Percentiles rank a stretch among this genome's conserved stretches.
phyloP scores from a whole-genome alignment of 2,113 vertebrate genomes.

The Aspidoscelis tigris region DNA sequence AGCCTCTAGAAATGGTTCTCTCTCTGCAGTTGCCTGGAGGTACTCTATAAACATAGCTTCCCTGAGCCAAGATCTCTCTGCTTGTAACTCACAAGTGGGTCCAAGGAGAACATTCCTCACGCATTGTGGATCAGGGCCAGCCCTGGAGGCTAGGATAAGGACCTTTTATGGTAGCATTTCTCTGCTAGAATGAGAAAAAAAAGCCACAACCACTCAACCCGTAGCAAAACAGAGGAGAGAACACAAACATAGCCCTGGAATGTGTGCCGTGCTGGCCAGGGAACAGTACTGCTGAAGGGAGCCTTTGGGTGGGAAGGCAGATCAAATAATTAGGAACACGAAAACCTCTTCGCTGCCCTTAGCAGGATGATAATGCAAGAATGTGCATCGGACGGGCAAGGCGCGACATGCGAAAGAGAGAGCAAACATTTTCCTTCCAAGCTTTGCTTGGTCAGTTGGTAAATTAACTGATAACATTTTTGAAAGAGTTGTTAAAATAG shows the following conservation, averaged over 20 bases:
- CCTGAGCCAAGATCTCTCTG: slow-evolving; percentile 31
- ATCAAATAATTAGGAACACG: slow-evolving; percentile 35
- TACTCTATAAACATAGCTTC: slow-evolving; percentile 33
- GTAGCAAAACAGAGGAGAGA: slow-evolving; percentile 39
- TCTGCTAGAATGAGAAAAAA: slow-evolving; percentile 58
- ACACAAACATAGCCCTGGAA: slow-evolving; percentile 28
- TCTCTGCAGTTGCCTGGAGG: slow-evolving; percentile 22
- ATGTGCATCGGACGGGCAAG: slow-evolving; percentile 32
- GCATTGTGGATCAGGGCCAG: slow-evolving; percentile 64
- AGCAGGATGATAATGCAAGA: slow-evolving; percentile 32
- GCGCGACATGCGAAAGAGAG: slow-evolving; percentile 15
- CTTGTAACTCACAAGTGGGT: slow-evolving; percentile 32
- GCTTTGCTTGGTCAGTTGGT: slow-evolving; percentile 26
- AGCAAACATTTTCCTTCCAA: slow-evolving; percentile 28
- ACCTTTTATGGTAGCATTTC: slow-evolving; percentile 76
- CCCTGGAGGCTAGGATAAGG: slow-evolving; percentile 69
- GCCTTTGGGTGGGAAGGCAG: slow-evolving; percentile 38
- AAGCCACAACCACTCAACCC: slow-evolving; percentile 25
- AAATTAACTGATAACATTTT: slow-evolving; percentile 9
- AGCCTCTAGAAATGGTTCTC: not conserved
- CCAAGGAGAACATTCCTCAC: slow-evolving; percentile 72
- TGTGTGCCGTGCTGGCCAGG: slow-evolving; percentile 20
- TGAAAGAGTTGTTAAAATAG: slow-evolving; percentile 17
- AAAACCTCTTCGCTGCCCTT: slow-evolving; percentile 24
- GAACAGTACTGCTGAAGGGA: slow-evolving; percentile 34